Base-by-base conservation (phyloP, 2,113 vertebrate species). In the Castor canadensis region DNA sequence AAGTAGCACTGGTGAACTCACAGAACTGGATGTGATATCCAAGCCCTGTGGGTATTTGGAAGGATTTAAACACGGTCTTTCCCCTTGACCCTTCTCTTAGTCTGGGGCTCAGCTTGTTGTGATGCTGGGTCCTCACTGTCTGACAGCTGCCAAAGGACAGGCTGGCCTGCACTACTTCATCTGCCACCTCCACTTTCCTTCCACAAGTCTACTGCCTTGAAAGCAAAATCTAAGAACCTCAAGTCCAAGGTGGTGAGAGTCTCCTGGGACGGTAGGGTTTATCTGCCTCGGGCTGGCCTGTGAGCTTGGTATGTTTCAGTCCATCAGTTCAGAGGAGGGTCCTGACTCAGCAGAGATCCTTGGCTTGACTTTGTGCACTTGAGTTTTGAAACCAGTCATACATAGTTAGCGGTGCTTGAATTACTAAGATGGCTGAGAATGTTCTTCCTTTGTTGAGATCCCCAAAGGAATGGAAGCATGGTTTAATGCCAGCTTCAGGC, bases 401-500 rank as follows among this genome's bases (percentile, higher is more conserved):
- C 67, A 35, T 13, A 38, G 43, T 24, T 20, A 30, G 38, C 71
- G 15, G 52, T 28, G 40, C 64, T 45, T 20, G 67, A 77, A 85
- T 52, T 64, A 52, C 77, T 52, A 9, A 71, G 40, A 64, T 0
- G 3, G 71, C 83, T 3, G 20, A 69, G 60, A 76, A 83, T 7
- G 4, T 0, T 75, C 80, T 40, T 24, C 64, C 58, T 96, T 62
- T 89, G 52, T 66, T 49, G 87, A 87, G 93, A 87, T 40, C 19
- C 66, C 45, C 89, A 81, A 15, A 58, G 75, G 83, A 93, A 28
- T n/a, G 15, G 89, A 86, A 87, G 64, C 60, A 5, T 72, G 87
- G 58, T 93, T 83, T 69, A 91, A 93, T 93, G 83, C 66, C 93
- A 94, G 0, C 91, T 32, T 91, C 75, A n/a, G 40, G 72, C 91